Base-by-base conservation (phyloP, 2,888 invertebrate species). In the Anoplius nigerrimus region DNA sequence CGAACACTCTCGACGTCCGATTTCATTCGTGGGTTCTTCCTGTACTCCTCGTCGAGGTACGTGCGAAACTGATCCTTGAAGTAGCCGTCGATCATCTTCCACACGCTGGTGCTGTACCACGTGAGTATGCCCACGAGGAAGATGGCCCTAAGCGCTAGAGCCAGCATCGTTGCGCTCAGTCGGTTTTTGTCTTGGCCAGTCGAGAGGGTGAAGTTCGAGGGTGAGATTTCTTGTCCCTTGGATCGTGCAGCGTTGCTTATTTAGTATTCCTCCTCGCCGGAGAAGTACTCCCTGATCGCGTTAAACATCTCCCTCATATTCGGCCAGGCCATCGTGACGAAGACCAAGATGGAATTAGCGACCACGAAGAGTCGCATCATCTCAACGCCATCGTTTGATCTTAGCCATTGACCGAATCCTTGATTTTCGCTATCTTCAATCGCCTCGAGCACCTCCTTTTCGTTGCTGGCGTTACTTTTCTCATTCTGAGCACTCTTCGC, bases 311-410 rank as follows among this genome's bases (percentile, higher is more conserved):
- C 90, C 82, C 92, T 92, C 75, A 95, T 89, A 75, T 93, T 93
- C 0, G 95, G 95, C 92, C 94, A 94, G 15, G 92, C 92, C 89
- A 95, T 90, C 0, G 94, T 93, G 15, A 94, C 89, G 70, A 95
- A 92, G 76, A 95, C 90, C 70, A 94, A 91, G 53, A 95, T 86
- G 24, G 94, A 93, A 88, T 95, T 95, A 51, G 94, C 93, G 67
- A 95, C 90, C 21, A 95, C 94, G 86, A 95, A 95, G n/a, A 95
- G 89, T 88, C 93, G 93, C 93, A 95, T 93, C 88, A 93, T 94
- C 83, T 94, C 94, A 74, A 93, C 87, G 53, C 94, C 94, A 74
- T 93, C 92, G 74, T 92, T 90, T 78, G 92, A 91, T 74, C 88
- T 83, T 22, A 91, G 74, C 88, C 88, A 88, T 16, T 79, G 81